Evolutionary conservation across 2,113 vertebrate genomes (phyloP).

Genomic region (Pavo muticus): DNA sequence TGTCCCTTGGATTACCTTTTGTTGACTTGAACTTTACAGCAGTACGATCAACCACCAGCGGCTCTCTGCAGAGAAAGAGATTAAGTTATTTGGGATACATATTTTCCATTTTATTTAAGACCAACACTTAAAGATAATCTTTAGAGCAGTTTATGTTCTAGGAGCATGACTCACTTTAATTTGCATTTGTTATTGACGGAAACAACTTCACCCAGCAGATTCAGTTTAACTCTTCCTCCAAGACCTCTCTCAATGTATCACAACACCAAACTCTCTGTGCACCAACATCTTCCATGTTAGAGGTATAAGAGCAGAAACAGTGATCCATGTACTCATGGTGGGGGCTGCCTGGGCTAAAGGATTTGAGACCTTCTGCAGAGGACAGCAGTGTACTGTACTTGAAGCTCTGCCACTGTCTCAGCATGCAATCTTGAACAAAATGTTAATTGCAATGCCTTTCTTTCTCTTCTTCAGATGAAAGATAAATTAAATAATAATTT

Average conservation of each 20-base stretch:
- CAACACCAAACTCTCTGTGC: not conserved
- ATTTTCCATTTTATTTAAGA: not conserved
- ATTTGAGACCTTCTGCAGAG: not conserved
- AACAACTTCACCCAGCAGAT: not conserved
- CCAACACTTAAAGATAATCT: not conserved
- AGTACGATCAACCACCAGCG: not conserved
- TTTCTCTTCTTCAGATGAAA: constrained; percentile 39
- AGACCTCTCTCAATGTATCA: not conserved
- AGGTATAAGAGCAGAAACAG: not conserved
- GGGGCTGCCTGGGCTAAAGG: not conserved
- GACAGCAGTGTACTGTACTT: not conserved
- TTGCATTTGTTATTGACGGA: not conserved
- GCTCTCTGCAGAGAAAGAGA: not conserved
- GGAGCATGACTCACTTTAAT: not conserved
- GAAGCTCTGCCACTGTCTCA: not conserved
- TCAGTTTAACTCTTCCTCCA: not conserved
- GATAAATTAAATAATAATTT: constrained; percentile 32
- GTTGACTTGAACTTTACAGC: not conserved
- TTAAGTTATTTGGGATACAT: not conserved
- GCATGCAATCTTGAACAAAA: not conserved
- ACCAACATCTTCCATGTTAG: not conserved
- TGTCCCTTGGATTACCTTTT: not conserved
- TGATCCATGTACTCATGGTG: not conserved
- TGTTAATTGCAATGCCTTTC: not conserved
- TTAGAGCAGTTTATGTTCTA: not conserved